A percentile compares a stretch with the other conserved stretches of the same genome.
These are phyloP conservation scores for Cyrtorhinus lividipennis DNA, from an alignment of 1,140 invertebrate species.

Conservation along the genomic window DNA sequence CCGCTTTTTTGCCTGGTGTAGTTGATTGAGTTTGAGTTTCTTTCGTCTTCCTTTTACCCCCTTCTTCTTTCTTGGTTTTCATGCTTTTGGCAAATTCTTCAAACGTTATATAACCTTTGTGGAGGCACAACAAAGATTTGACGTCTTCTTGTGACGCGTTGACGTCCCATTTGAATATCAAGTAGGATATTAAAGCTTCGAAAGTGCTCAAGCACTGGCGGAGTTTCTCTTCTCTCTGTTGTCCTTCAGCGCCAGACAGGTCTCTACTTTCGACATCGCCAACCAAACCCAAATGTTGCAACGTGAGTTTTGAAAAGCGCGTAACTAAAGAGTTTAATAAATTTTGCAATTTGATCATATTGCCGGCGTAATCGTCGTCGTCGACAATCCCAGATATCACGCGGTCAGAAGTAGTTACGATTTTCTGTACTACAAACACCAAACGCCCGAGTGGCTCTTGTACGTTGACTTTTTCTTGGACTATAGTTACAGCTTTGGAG, in stretches of 20 bases:
- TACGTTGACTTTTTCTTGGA: constrained; percentile 20
- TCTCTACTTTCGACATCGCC: constrained; percentile 11
- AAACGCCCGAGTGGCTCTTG: constrained; percentile 25
- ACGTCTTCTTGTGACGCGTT: constrained; percentile 14
- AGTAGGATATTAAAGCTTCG: constrained; percentile 24
- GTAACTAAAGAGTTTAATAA: constrained; percentile 22
- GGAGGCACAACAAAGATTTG: constrained; percentile 18
- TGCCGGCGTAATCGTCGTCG: constrained; percentile 16
- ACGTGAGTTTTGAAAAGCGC: constrained; percentile 20
- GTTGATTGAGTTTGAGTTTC: constrained; percentile 11
- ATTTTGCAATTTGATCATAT: constrained; percentile 17
- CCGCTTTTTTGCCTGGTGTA: constrained; percentile 14
- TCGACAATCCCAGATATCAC: constrained; percentile 4
- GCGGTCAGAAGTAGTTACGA: constrained; percentile 17
- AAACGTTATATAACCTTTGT: constrained; percentile 21
- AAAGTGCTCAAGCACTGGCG: constrained; percentile 21
- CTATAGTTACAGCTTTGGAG: constrained; percentile 20
- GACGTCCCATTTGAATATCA: constrained; percentile 20
- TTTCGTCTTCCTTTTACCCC: constrained; percentile 16
- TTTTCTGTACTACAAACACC: constrained; percentile 24
- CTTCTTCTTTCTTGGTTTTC: constrained; percentile 23
- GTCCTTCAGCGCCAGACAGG: background rate
- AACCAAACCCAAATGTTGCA: constrained; percentile 23
- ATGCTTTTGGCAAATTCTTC: constrained; percentile 22
- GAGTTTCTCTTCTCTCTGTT: constrained; percentile 19